Evolutionary conservation across 2,888 invertebrate genomes (phyloP).

Genomic region (Tenthredo notha): DNA sequence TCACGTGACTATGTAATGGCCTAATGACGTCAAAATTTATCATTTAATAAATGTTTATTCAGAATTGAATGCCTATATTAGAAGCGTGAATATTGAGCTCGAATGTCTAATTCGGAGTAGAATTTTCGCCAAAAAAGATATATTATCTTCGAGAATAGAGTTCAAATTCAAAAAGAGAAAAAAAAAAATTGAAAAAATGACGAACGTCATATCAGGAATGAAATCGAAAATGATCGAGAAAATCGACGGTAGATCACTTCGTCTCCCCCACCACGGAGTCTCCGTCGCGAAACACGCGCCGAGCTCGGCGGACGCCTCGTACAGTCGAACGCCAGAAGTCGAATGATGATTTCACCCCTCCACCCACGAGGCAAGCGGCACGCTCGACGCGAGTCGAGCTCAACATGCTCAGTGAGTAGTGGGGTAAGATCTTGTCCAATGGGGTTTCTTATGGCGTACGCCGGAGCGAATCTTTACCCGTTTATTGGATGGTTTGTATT

Average conservation of each 20-base stretch:
- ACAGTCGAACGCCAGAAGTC: conserved; percentile 59
- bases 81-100: background rate
- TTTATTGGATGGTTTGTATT: conserved; percentile 68
- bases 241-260: conserved; percentile 23
- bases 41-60: background rate
- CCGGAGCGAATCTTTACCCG: conserved; percentile 73
- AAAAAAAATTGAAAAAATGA: background rate
- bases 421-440: conserved; percentile 70
- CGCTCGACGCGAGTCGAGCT: conserved; percentile 65
- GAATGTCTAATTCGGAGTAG: background rate
- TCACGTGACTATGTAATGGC: conserved; percentile 18
- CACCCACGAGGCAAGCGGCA: conserved; percentile 69
- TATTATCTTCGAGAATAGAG: background rate
- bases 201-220: background rate
- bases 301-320: conserved; percentile 49
- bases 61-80: background rate
- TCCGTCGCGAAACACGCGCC: conserved; percentile 19
- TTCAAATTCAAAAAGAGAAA: background rate
- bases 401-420: background rate
- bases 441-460: conserved; percentile 71
- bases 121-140: background rate
- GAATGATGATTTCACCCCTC: conserved; percentile 62
- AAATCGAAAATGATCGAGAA: background rate
- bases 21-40: conserved; percentile 15
- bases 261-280: background rate